Base-by-base conservation (phyloP, 2,113 vertebrate species). In the Damaliscus lunatus region DNA sequence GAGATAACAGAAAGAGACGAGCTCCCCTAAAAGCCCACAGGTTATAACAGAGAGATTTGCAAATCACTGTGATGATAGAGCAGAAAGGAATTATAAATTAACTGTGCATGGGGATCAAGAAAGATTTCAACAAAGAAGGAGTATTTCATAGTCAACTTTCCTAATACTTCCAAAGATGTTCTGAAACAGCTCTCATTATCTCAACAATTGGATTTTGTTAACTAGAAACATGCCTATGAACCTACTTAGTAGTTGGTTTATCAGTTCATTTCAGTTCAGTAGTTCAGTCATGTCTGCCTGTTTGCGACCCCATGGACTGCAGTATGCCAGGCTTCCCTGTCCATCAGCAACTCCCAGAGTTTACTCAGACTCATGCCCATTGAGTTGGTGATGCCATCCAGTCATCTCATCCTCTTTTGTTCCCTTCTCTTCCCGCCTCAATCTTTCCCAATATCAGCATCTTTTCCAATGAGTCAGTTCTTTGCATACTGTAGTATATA, bases 241-340 rank as follows among this genome's bases (percentile, higher is more conserved):
- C 55, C 21, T 55, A 3, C 74, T 17, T 53, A 55, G 12, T 5
- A 29, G 3, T 21, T 13, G 80, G 23, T 17, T 82, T 64, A 57
- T 71, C 19, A 23, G 10, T 67, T 64, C 62, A 9, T 33, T n/a
- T n/a, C 31, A 64, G 33, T 40, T 71, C 19, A 71, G 67, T 12
- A 40, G 67, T 71, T 40, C 10, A 71, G n/a, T 71, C 3, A 0
- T 23, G 19, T 71, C 67, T 21, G 1, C 36, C 67, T 71, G n/a
- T 40, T 40, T 40, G 67, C 0, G 0, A 40, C n/a, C 67, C 67
- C 19, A 3, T 40, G n/a, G 67, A 71, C n/a, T 23, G n/a, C 19
- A 71, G 67, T 40, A 71, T 23, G 5, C 10, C n/a, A 71, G 67
- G 10, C n/a, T 71, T 71, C 19, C n/a, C 19, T 71, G n/a, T 71